These are phyloP conservation scores for Naja naja DNA, from an alignment of 2,113 vertebrate genomes.

Conservation along the genomic window DNA sequence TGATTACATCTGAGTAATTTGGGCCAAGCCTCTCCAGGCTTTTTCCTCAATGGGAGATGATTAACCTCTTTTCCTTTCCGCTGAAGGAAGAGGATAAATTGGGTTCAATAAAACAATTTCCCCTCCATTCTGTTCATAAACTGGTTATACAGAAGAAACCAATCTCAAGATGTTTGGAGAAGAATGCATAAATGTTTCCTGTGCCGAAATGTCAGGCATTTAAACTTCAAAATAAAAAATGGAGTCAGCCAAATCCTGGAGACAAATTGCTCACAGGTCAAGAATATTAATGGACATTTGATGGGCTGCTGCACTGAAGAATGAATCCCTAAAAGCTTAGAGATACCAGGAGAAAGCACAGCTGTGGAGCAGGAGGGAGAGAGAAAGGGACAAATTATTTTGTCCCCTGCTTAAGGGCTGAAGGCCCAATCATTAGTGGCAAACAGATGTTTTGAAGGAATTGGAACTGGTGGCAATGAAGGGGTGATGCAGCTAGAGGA, in stretches of 20 bases:
- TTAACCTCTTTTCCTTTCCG: neutral
- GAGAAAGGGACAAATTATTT: neutral
- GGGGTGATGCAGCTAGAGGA: neutral
- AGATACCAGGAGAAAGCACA: too few species aligned
- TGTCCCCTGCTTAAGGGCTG: neutral
- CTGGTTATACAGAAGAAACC: neutral
- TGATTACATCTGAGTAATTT: slow-evolving; percentile 10
- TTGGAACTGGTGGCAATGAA: neutral
- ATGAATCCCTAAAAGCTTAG: neutral
- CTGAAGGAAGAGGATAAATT: neutral
- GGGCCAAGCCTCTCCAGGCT: neutral
- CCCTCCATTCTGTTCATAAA: slow-evolving; percentile 6
- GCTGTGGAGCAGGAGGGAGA: too few species aligned
- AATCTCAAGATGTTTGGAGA: neutral
- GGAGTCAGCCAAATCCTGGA: neutral
- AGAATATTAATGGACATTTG: neutral
- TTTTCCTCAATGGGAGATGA: neutral
- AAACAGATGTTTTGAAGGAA: neutral
- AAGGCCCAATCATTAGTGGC: neutral
- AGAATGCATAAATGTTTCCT: neutral
- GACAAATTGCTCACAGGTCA: neutral
- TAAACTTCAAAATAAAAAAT: neutral
- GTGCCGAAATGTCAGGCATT: neutral
- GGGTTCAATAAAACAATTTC: slow-evolving; percentile 1
- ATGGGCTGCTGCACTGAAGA: neutral